These are phyloP conservation scores for Rhopalosiphum nymphaeae DNA, from an alignment of 2,888 invertebrate species.

Conservation along the genomic window DNA sequence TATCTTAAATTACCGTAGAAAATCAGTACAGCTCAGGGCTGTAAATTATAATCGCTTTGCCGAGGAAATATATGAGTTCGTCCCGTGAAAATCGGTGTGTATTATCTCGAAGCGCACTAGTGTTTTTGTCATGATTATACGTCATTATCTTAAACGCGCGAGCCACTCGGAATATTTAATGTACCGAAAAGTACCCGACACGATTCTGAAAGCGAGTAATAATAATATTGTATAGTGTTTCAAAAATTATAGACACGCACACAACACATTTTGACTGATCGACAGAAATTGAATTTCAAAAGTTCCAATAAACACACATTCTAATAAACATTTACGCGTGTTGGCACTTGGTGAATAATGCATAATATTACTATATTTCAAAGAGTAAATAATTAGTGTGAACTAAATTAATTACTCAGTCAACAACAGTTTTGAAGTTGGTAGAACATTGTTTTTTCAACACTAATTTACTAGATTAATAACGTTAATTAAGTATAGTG, in stretches of 20 bases:
- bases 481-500: slow-evolving; percentile 17
- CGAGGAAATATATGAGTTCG: neutral
- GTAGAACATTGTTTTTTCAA: neutral
- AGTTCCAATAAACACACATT: neutral
- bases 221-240: neutral
- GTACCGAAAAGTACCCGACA: slow-evolving; percentile 40
- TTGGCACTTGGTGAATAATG: neutral
- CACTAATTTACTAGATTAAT: neutral
- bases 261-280: neutral
- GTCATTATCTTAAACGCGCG: slow-evolving; percentile 38
- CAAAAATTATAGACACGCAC: neutral
- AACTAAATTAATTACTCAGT: neutral
- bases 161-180: slow-evolving; percentile 36
- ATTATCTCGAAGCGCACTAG: slow-evolving; percentile 5
- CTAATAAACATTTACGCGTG: neutral
- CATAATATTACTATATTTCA: slow-evolving; percentile 4
- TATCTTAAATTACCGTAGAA: slow-evolving; percentile 14
- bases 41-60: slow-evolving; percentile 12
- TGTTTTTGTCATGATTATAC: neutral
- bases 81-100: slow-evolving; percentile 3
- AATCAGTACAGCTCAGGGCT: neutral
- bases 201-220: neutral
- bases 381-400: slow-evolving; percentile 3
- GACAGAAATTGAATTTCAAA: neutral
- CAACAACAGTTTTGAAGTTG: neutral